phyloP scores from a whole-genome alignment of 2,797 vertebrate species.

The Diplodus puntazzo region DNA sequence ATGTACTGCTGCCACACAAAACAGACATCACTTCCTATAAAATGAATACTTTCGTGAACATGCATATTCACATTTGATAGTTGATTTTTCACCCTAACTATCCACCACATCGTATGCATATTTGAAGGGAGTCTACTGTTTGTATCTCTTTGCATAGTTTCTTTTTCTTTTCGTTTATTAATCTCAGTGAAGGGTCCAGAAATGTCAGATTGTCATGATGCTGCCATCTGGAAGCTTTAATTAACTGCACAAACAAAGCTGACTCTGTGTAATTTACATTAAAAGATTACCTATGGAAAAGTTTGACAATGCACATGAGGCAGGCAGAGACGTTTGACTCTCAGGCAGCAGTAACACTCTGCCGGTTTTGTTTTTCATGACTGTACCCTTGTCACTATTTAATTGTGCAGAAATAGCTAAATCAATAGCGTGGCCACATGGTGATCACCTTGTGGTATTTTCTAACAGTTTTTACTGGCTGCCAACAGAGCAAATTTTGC shows the following conservation, averaged over 20 bases:
- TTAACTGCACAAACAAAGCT: not conserved
- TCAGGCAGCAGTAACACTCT: not conserved
- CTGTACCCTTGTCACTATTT: slow-evolving; percentile 46
- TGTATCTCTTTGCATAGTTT: not conserved
- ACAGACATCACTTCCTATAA: not conserved
- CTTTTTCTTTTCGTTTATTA: not conserved
- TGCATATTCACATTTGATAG: slow-evolving; percentile 4
- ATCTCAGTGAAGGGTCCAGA: not conserved
- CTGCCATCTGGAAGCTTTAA: not conserved
- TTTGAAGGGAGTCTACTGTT: not conserved
- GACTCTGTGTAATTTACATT: not conserved
- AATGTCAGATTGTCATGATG: not conserved
- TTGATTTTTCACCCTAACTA: not conserved
- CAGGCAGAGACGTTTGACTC: not conserved
- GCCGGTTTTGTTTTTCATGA: slow-evolving; percentile 30
- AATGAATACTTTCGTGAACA: not conserved
- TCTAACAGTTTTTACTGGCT: slow-evolving; percentile 48
- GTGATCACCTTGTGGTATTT: slow-evolving; percentile 48
- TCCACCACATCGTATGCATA: not conserved
- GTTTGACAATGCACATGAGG: not conserved
- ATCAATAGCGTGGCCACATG: slow-evolving; percentile 50
- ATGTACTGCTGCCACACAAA: slow-evolving; percentile 5
- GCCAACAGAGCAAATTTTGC: slow-evolving; percentile 42
- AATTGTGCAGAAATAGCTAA: slow-evolving; percentile 52
- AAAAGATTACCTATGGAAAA: not conserved